phyloP scores from a whole-genome alignment of 2,113 vertebrate genomes.

The Cisticola juncidis region DNA sequence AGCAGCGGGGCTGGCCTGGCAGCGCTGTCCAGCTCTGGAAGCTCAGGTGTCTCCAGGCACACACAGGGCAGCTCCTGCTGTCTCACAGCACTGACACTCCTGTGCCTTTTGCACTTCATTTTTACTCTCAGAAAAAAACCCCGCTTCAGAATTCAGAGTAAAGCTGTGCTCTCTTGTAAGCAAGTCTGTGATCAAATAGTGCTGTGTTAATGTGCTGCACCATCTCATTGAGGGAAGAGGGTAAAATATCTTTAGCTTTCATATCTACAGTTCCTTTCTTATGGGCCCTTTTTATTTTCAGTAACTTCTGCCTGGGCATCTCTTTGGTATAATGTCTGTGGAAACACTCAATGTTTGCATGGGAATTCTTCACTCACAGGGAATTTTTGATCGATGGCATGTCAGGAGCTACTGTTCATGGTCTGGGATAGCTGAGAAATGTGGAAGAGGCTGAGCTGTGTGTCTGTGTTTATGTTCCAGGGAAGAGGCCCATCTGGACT shows the following conservation, averaged over 20 bases:
- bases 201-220: neutral
- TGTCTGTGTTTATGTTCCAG: slow-evolving; percentile 18
- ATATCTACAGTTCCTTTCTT: neutral
- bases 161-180: neutral
- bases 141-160: neutral
- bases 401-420: slow-evolving; percentile 5
- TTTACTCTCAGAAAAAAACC: neutral
- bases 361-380: neutral
- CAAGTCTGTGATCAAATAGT: neutral
- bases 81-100: neutral
- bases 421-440: neutral
- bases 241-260: neutral
- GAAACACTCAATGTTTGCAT: neutral
- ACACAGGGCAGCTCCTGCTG: neutral
- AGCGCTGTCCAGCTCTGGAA: neutral
- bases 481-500: slow-evolving; percentile 13
- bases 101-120: neutral
- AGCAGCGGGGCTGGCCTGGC: neutral
- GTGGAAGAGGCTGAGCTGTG: neutral
- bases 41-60: slow-evolving; percentile 22
- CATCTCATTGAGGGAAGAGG: neutral
- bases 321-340: neutral
- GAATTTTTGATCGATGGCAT: neutral
- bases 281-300: neutral
- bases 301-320: neutral